Percentiles rank a stretch among this genome's conserved stretches.
Evolutionary conservation across 2,113 vertebrate genomes (phyloP).

Genomic region (Picathartes gymnocephalus): DNA sequence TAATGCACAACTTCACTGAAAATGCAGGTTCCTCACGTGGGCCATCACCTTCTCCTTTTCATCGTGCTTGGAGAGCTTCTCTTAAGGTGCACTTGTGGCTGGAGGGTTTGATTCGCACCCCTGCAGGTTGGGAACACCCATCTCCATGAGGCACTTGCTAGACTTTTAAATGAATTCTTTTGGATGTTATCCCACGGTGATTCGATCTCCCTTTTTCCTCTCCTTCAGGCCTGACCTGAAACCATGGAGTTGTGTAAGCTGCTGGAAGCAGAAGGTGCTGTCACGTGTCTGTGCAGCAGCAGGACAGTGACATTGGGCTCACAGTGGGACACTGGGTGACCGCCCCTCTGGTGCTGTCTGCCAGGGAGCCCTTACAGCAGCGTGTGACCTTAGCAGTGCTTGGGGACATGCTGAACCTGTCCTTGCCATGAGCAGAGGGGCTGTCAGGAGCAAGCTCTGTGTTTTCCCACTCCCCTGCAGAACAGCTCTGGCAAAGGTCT

Average conservation of each 20-base stretch:
- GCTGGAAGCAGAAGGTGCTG: not conserved
- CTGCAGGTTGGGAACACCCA: not conserved
- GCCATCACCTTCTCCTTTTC: not conserved
- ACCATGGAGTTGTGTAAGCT: not conserved
- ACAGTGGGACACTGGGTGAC: not conserved
- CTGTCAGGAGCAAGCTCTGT: not conserved
- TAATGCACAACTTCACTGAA: not conserved
- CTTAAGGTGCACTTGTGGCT: not conserved
- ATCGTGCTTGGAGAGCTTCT: not conserved
- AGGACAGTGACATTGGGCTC: not conserved
- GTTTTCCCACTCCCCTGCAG: not conserved
- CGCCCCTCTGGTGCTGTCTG: not conserved
- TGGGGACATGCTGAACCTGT: not conserved
- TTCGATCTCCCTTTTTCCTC: not conserved
- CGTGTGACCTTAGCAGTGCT: not conserved
- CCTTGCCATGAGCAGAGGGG: not conserved
- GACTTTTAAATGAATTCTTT: not conserved
- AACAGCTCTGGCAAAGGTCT: not conserved
- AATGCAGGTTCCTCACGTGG: not conserved
- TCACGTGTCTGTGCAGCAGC: accelerated
- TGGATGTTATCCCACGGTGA: accelerated
- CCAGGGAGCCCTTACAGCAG: not conserved
- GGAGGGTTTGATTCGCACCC: not conserved
- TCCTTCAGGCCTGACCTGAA: not conserved
- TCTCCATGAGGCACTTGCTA: not conserved